A percentile compares a stretch with the other conserved stretches of the same genome.
phyloP scores from a whole-genome alignment of 2,113 vertebrate species.

The Hydrochoerus hydrochaeris region DNA sequence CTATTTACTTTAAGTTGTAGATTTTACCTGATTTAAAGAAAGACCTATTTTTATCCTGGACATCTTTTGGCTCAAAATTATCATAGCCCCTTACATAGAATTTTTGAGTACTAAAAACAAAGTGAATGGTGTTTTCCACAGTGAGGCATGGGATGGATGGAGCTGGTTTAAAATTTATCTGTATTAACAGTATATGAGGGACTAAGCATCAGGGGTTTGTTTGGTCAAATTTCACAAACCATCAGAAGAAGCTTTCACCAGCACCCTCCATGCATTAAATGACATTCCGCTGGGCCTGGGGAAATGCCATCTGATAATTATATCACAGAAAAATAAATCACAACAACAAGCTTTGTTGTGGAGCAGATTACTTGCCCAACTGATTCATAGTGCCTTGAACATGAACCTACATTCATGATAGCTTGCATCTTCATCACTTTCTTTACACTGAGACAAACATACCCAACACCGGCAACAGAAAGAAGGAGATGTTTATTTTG shows the following conservation, averaged over 20 bases:
- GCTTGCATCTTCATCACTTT: neutral
- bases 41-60: neutral
- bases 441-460: neutral
- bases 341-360: neutral
- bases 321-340: neutral
- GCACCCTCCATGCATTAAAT: neutral
- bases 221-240: neutral
- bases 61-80: neutral
- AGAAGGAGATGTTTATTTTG: neutral
- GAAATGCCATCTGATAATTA: neutral
- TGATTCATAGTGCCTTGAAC: neutral
- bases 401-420: neutral
- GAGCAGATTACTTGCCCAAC: neutral
- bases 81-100: neutral
- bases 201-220: neutral
- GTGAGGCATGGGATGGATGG: rapidly evolving
- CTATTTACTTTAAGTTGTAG: neutral
- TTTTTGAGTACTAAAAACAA: neutral
- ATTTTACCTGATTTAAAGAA: neutral
- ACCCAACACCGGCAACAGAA: neutral
- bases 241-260: neutral
- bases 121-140: neutral
- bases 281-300: neutral
- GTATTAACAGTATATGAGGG: neutral
- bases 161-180: neutral